A percentile compares a stretch with the other conserved stretches of the same genome.
phyloP scores from a whole-genome alignment of 2,113 vertebrate species.

The Lepus europaeus region DNA sequence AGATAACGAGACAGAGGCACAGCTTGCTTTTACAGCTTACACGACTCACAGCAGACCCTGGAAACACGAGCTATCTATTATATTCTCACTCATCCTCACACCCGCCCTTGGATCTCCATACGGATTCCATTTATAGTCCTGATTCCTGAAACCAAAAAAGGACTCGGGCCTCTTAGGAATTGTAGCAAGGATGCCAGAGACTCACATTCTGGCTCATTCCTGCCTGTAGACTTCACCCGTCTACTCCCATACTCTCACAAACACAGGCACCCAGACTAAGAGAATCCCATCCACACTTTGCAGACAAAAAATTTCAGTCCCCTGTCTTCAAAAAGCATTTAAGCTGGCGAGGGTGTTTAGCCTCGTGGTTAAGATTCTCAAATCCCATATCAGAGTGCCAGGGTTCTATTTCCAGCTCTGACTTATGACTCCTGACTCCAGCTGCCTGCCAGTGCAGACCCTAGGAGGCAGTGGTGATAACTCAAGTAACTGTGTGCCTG shows the following conservation, averaged over 20 bases:
- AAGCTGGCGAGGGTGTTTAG: neutral
- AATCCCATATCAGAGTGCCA: too few species aligned
- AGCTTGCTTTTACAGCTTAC: slow-evolving; percentile 37
- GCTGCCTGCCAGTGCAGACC: too few species aligned
- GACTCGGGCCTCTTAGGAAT: neutral
- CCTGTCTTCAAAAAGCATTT: neutral
- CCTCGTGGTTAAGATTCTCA: too few species aligned
- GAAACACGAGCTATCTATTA: slow-evolving; percentile 5
- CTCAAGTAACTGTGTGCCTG: too few species aligned
- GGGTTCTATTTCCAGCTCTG: too few species aligned
- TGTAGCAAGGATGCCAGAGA: neutral
- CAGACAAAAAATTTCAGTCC: slow-evolving; percentile 13
- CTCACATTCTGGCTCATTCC: neutral
- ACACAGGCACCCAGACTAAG: neutral
- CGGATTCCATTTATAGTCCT: slow-evolving; percentile 38
- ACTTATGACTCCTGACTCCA: too few species aligned
- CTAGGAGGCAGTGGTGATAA: too few species aligned
- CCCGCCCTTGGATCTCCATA: neutral
- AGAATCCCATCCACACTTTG: neutral
- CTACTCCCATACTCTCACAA: neutral
- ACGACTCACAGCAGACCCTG: neutral
- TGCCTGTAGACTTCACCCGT: neutral
- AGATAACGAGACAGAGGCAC: slow-evolving; percentile 58
- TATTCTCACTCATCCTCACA: neutral
- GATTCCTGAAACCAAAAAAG: neutral